Evolutionary conservation across 2,113 vertebrate genomes (phyloP), one percentile per base, ranked within the genome.

Genomic region (Megaceryle maxima): DNA sequence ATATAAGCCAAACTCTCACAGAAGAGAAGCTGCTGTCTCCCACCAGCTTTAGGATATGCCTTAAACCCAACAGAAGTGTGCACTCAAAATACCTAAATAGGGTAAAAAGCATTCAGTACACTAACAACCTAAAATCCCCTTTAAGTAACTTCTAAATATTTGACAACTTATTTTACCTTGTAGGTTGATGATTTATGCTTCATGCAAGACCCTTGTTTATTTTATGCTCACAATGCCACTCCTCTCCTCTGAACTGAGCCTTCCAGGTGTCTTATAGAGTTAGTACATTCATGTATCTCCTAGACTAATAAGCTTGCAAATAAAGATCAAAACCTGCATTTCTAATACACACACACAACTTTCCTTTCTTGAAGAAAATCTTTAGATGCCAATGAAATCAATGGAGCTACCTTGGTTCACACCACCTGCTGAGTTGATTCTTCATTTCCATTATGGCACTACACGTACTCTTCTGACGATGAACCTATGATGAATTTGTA

Each of bases 401-500:
- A 37, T 75, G 26, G 41, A 92, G 69, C 76, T 93, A 75, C 83
- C 85, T 75, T 93, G 35, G 39, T 56, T 92, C 80, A 94, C 73
- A 92, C 44, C 66, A 92, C 68, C 90, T 87, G 80, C 70, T 88
- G 86, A 93, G 57, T 4, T 88, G 75, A 44, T 53, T 94, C 86
- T 93, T 82, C 66, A 2, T 60, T 88, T 88, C 92, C 87, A 53
- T 89, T 91, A 89, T 35, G 80, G 56, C 29, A 31, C 79, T 92
- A 94, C 79, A 50, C 0, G 1, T 50, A 37, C 73, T 82, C 69
- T 80, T 94, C 92, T 35, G 66, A 48, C 0, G 10, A 82, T 50
- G 81, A 91, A 96, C 73, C 86, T 94, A 29, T 63, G 76, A 88
- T 67, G 64, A 91, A 92, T 88, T 94, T 76, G 81, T 72, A 91